Base-by-base conservation (phyloP, 1,140 invertebrate species). In the Drosophila kepulauana region DNA sequence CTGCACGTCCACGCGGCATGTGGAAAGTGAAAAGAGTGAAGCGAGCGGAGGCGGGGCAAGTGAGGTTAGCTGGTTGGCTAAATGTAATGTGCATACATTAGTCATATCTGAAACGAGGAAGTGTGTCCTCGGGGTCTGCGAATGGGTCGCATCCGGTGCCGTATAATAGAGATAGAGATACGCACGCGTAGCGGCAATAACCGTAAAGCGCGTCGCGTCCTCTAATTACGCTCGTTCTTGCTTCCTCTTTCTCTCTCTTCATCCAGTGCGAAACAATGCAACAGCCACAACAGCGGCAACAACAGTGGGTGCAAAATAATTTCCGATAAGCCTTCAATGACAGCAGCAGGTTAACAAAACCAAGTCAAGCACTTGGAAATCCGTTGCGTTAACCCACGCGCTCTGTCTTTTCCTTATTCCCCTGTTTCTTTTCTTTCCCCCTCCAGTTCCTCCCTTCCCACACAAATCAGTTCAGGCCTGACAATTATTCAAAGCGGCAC, bases 71-170 rank as follows among this genome's bases (percentile, higher is more conserved):
- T 45, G 73, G 49, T 73, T 68, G 43, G 52, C 54, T 58, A 30
- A 52, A 64, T 15, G 69, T 79, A 82, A 82, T 86, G 82, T 75
- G 72, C 79, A 79, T 82, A 81, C 79, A 86, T 86, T 87, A 86
- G 79, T 86, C 84, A 86, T 87, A 86, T 86, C 82, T 68, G 71
- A 51, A 69, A 48, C 49, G 62, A 30, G 63, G 13, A 33, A 65
- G 16, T 54, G 58, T 64, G 43, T 77, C 76, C 63, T 69, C 58
- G 66, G 73, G 70, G 75, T 45, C 43, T 48, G 58, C 46, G 66
- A 79, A 71, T 15, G 48, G 71, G 67, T 56, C 68, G 59, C 73
- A 70, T 75, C 58, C 59, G 56, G 61, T 48, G 51, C 48, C 46
- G 68, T 33, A 78, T 74, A 78, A 81, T 71, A 61, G 51, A 66